A percentile compares a stretch with the other conserved stretches of the same genome.
Evolutionary conservation across 2,888 invertebrate genomes (phyloP).

Genomic region (Napeogenes sylphis): DNA sequence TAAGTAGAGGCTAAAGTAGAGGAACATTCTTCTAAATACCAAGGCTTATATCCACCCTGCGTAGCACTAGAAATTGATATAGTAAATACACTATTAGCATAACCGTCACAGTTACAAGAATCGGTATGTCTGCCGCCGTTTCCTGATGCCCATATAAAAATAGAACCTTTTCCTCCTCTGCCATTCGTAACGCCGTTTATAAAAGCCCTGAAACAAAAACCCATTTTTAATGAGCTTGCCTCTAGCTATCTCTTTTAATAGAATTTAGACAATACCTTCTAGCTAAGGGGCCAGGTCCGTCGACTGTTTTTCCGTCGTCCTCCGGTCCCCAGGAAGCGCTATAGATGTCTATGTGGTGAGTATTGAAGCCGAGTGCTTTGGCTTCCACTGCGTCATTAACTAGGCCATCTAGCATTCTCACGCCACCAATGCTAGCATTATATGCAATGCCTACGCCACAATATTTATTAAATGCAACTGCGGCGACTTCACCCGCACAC

Average conservation of each 20-base stretch:
- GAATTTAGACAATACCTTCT: constrained; percentile 73
- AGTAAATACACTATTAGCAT: constrained; percentile 99
- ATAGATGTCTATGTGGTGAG: constrained; percentile 96
- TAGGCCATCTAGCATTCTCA: constrained; percentile 97
- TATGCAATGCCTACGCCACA: constrained; percentile 99
- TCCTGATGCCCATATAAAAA: constrained; percentile 98
- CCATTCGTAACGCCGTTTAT: constrained; percentile 96
- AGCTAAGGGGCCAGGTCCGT: constrained; percentile 95
- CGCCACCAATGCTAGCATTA: constrained; percentile 97
- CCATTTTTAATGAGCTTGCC: constrained; percentile 60
- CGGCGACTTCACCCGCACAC: constrained; percentile 99
- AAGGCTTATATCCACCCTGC: constrained; percentile 95
- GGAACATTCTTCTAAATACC: constrained; percentile 99
- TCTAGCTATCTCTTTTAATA: constrained; percentile 43
- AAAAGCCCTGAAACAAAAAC: constrained; percentile 83
- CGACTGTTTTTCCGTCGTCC: constrained; percentile 97
- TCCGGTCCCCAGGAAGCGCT: constrained; percentile 98
- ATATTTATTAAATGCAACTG: constrained; percentile 95
- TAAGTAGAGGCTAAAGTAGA: constrained; percentile 99
- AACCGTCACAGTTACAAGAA: constrained; percentile 99
- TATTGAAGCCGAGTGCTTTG: constrained; percentile 92
- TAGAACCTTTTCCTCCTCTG: constrained; percentile 94
- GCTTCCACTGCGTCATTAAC: constrained; percentile 98
- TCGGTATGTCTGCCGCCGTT: constrained; percentile 97
- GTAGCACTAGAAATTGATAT: constrained; percentile 98